These are phyloP conservation scores for Sarcophaga bullata DNA, from an alignment of 1,140 invertebrate genomes.

Conservation along the genomic window DNA sequence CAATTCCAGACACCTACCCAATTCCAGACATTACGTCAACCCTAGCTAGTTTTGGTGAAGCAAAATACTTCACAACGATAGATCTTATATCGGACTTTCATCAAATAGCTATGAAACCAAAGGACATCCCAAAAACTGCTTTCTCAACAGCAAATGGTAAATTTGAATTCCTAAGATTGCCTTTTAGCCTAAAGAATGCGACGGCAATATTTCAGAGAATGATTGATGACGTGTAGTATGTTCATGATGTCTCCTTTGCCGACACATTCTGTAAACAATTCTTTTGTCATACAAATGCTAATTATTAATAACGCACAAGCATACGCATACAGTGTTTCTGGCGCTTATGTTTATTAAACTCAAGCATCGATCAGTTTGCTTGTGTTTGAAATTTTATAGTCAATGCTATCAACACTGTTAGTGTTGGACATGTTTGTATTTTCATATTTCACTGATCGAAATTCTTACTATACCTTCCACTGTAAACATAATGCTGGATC, in stretches of 20 bases:
- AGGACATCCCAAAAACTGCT: slow-evolving; percentile 43
- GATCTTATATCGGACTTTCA: slow-evolving; percentile 68
- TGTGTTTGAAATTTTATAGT: too few relatives aligned
- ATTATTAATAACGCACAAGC: too few relatives aligned
- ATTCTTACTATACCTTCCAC: too few relatives aligned
- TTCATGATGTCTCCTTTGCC: background rate
- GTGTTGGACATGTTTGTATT: too few relatives aligned
- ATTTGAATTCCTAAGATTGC: slow-evolving; percentile 47
- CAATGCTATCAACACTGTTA: too few relatives aligned
- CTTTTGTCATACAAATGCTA: too few relatives aligned
- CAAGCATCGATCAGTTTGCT: too few relatives aligned
- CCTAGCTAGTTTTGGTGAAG: slow-evolving; percentile 65
- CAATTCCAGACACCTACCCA: background rate
- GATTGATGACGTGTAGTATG: slow-evolving; percentile 8
- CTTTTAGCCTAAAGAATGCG: slow-evolving; percentile 65
- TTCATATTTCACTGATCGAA: too few relatives aligned
- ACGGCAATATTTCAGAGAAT: slow-evolving; percentile 58
- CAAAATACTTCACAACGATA: slow-evolving; percentile 64
- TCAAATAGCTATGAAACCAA: slow-evolving; percentile 60
- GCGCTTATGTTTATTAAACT: too few relatives aligned
- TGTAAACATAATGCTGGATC: too few relatives aligned
- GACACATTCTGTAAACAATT: too few relatives aligned
- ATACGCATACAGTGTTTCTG: too few relatives aligned
- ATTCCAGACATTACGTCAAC: slow-evolving; percentile 41
- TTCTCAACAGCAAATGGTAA: background rate